Percentiles rank a stretch among this genome's conserved stretches.
Conservation (phyloP, 2,113 vertebrate genomes). For the Salminus brasiliensis region DNA sequence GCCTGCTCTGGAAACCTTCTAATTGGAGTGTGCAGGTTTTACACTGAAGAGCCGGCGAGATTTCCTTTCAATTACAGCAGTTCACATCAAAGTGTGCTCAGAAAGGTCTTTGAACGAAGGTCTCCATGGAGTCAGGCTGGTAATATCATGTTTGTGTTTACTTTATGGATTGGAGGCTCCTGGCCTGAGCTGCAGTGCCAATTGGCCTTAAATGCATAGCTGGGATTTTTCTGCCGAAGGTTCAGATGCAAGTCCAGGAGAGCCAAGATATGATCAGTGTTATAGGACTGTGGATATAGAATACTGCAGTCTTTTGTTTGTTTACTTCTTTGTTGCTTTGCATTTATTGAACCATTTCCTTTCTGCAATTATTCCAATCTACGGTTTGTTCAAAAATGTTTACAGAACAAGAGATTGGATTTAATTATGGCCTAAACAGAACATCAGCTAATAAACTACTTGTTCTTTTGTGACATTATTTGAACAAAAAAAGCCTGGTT, state of each 20-base stretch:
- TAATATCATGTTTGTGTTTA: constrained; percentile 44
- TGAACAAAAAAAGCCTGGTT: too few species aligned
- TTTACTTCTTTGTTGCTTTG: too few species aligned
- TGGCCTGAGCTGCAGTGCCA: neutral
- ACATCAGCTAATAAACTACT: too few species aligned
- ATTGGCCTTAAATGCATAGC: neutral
- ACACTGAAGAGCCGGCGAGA: constrained; percentile 14
- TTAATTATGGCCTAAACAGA: too few species aligned
- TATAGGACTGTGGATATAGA: too few species aligned
- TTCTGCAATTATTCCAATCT: too few species aligned
- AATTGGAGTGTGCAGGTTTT: neutral
- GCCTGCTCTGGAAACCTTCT: constrained; percentile 25
- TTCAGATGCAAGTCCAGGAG: too few species aligned
- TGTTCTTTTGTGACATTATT: too few species aligned
- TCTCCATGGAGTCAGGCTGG: constrained; percentile 31
- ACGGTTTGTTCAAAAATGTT: too few species aligned
- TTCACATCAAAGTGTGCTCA: constrained; percentile 45
- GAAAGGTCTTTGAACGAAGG: constrained; percentile 38
- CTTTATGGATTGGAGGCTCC: neutral
- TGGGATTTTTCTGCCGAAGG: neutral
- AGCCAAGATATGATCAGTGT: neutral
- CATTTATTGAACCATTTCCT: too few species aligned
- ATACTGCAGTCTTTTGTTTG: too few species aligned
- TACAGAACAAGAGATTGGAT: too few species aligned
- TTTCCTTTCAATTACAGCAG: constrained; percentile 45